These are phyloP conservation scores for Lasioglossum lativentre DNA, from an alignment of 2,888 invertebrate genomes.

Conservation along the genomic window DNA sequence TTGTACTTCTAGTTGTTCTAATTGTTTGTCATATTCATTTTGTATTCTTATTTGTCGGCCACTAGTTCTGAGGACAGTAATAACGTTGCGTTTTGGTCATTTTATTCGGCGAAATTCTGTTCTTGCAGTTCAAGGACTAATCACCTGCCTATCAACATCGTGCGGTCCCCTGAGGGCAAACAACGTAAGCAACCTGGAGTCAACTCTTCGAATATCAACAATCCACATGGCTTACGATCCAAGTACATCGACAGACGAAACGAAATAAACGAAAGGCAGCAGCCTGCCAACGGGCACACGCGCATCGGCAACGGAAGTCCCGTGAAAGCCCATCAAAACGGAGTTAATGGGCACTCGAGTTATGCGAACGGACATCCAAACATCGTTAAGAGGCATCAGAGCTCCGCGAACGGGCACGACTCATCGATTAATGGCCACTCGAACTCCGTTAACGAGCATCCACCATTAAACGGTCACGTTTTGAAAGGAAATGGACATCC, in stretches of 20 bases:
- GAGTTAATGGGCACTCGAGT: slow-evolving; percentile 27
- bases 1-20: not conserved
- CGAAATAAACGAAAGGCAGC: slow-evolving; percentile 53
- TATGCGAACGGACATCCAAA: slow-evolving; percentile 20
- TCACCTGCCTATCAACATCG: slow-evolving; percentile 75
- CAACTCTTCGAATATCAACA: slow-evolving; percentile 79
- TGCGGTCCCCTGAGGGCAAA: slow-evolving; percentile 66
- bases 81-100: not conserved
- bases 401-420: slow-evolving; percentile 23
- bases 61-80: slow-evolving; percentile 28
- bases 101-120: slow-evolving; percentile 18
- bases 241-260: slow-evolving; percentile 50
- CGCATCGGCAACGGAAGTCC: slow-evolving; percentile 20
- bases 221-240: slow-evolving; percentile 79
- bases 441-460: slow-evolving; percentile 15
- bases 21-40: slow-evolving; percentile 7
- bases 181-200: slow-evolving; percentile 61
- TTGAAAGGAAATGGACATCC: slow-evolving; percentile 19
- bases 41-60: slow-evolving; percentile 7
- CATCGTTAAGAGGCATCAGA: slow-evolving; percentile 41
- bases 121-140: slow-evolving; percentile 82
- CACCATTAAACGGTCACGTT: slow-evolving; percentile 12
- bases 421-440: slow-evolving; percentile 34
- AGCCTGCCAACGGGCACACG: slow-evolving; percentile 26
- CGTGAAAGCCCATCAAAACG: slow-evolving; percentile 34